Conservation (phyloP, 2,888 invertebrate genomes). For the Synergus japonicus region DNA sequence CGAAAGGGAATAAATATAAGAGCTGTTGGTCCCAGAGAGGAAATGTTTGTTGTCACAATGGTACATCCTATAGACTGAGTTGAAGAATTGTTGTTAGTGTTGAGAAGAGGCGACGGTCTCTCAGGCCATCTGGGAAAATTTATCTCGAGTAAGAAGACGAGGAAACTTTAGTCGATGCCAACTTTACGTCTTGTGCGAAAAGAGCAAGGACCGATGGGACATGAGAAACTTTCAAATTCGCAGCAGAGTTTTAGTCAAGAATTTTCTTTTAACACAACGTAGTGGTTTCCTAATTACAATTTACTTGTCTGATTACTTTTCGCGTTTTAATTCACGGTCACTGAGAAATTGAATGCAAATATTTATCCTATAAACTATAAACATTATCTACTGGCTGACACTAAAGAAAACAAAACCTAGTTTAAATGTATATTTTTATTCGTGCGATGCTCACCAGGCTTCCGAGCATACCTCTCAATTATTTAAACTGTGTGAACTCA, state of each 20-base stretch:
- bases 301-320: background rate
- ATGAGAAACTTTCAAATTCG: slow-evolving; percentile 34
- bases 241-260: slow-evolving; percentile 20
- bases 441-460: background rate
- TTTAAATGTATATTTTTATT: background rate
- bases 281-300: slow-evolving; percentile 33
- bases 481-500: slow-evolving; percentile 9
- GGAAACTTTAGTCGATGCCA: slow-evolving; percentile 49
- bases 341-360: background rate
- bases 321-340: background rate
- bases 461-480: slow-evolving; percentile 16
- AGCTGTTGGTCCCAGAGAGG: background rate
- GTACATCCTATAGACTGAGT: slow-evolving; percentile 25
- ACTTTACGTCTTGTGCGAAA: slow-evolving; percentile 48
- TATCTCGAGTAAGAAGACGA: slow-evolving; percentile 48
- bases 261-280: slow-evolving; percentile 7
- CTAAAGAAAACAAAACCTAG: background rate
- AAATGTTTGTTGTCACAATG: slow-evolving; percentile 28
- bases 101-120: slow-evolving; percentile 44
- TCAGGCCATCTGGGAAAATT: slow-evolving; percentile 47
- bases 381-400: background rate
- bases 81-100: slow-evolving; percentile 43
- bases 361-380: background rate
- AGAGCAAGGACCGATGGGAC: slow-evolving; percentile 43
- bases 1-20: background rate